Conservation (phyloP, 2,888 invertebrate genomes). For the Acanthosepion lycidas region DNA sequence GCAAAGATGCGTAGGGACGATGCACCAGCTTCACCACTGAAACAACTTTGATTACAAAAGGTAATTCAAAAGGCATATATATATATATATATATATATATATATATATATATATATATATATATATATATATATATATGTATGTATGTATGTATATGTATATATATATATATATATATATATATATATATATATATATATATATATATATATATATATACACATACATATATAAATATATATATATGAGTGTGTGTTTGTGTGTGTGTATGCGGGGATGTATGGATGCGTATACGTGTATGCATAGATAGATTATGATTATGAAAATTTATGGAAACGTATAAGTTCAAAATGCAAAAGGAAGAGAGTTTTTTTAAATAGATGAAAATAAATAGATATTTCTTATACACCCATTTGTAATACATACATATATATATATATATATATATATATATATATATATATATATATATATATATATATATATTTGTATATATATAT, state of each 20-base stretch:
- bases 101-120: background rate
- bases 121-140: background rate
- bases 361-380: too few relatives aligned
- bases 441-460: background rate
- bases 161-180: background rate
- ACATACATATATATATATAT: background rate
- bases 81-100: background rate
- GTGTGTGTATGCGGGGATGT: background rate
- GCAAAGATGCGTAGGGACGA: background rate
- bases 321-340: too few relatives aligned
- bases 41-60: slow-evolving; percentile 21
- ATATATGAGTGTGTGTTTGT: background rate
- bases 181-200: background rate
- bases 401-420: too few relatives aligned
- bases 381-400: too few relatives aligned
- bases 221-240: too few relatives aligned
- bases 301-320: too few relatives aligned
- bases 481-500: background rate
- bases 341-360: too few relatives aligned
- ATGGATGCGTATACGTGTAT: too few relatives aligned
- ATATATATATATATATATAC: background rate
- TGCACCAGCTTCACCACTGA: too few relatives aligned
- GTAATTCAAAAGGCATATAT: background rate
- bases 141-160: background rate
- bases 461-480: background rate